Conservation (phyloP, 2,113 vertebrate genomes). For the Danionella cerebrum region DNA sequence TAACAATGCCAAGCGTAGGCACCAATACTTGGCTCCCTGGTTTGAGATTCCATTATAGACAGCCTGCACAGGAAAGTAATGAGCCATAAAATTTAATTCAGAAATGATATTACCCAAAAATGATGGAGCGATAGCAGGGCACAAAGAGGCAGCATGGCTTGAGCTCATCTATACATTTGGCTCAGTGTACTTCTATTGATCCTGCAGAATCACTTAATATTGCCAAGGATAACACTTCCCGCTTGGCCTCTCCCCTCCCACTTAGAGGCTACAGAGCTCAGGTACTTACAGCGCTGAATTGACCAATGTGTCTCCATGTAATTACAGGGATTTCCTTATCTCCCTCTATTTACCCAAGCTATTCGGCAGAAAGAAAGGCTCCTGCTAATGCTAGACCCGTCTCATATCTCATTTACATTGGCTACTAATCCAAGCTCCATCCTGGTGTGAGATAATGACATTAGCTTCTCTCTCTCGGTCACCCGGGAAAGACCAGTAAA, state of each 20-base stretch:
- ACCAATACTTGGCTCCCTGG: conserved; percentile 78
- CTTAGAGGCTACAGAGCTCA: conserved; percentile 42
- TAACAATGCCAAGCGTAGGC: conserved; percentile 74
- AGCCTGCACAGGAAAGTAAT: conserved; percentile 82
- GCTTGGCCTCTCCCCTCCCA: conserved; percentile 29
- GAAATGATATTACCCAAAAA: conserved; percentile 86
- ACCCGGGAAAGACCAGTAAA: conserved; percentile 5
- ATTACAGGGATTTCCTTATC: conserved; percentile 89
- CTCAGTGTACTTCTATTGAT: conserved; percentile 64
- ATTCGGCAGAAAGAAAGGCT: conserved; percentile 64
- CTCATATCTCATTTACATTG: conserved; percentile 80
- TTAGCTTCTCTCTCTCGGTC: conserved; percentile 60
- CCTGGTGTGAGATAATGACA: conserved; percentile 71
- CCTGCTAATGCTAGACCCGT: conserved; percentile 62
- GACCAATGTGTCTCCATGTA: conserved; percentile 77
- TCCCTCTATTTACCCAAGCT: conserved; percentile 73
- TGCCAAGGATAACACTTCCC: conserved; percentile 65
- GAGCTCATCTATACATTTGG: conserved; percentile 70
- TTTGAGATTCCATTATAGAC: conserved; percentile 88
- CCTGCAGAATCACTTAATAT: conserved; percentile 64
- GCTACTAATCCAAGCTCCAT: conserved; percentile 66
- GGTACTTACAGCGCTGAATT: conserved; percentile 76
- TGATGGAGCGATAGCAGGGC: conserved; percentile 74
- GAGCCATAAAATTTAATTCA: conserved; percentile 98
- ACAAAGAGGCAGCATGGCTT: conserved; percentile 70